These are phyloP conservation scores for Ophraella communa DNA, from an alignment of 2,888 invertebrate genomes.

Conservation along the genomic window DNA sequence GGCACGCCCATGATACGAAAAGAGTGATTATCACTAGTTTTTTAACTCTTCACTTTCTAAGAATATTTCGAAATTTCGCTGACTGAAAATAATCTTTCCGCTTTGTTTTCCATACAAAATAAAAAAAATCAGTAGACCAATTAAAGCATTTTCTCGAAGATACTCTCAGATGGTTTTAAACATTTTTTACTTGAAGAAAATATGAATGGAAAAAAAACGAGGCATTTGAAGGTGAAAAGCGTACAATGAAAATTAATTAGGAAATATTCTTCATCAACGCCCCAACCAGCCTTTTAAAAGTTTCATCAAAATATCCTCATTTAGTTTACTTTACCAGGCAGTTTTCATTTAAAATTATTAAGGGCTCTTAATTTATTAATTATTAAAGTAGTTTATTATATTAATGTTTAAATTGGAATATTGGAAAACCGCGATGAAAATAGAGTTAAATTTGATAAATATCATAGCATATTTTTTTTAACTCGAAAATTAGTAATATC, in stretches of 20 bases:
- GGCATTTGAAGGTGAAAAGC: conserved; percentile 18
- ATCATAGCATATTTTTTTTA: too few relatives aligned
- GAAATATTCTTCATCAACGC: not conserved
- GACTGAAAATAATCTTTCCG: conserved; percentile 12
- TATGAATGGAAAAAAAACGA: conserved; percentile 2
- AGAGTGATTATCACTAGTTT: conserved; percentile 17
- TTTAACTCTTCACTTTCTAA: conserved; percentile 16
- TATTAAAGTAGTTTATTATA: too few relatives aligned
- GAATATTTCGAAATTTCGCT: conserved; percentile 7
- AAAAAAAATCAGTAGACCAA: conserved; percentile 24
- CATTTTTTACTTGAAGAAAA: conserved; percentile 8
- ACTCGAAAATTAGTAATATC: too few relatives aligned
- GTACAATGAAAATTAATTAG: conserved; percentile 18
- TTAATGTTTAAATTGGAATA: too few relatives aligned
- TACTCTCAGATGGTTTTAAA: not conserved
- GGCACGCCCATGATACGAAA: too few relatives aligned
- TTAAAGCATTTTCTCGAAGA: conserved; percentile 20
- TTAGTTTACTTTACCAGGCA: not conserved
- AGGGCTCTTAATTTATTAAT: not conserved
- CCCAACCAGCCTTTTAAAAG: not conserved
- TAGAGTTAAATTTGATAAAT: too few relatives aligned
- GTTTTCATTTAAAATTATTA: not conserved
- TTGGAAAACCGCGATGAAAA: too few relatives aligned
- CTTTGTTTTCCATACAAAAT: conserved; percentile 22
- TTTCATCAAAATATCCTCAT: not conserved